phyloP scores from a whole-genome alignment of 1,140 invertebrate genomes.

The Chelonus insularis region DNA sequence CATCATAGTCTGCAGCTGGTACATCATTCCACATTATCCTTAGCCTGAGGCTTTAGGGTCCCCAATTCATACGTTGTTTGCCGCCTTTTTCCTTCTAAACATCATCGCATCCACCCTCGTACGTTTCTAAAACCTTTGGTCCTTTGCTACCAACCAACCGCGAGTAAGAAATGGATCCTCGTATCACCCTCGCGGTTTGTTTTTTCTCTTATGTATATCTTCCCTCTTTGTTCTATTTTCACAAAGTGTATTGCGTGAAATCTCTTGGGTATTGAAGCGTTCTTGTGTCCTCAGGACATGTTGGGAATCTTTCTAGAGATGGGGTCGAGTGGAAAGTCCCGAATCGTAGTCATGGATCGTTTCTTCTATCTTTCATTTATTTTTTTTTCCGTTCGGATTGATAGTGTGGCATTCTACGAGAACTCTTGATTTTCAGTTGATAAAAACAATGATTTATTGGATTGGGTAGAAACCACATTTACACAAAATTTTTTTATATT shows the following conservation, averaged over 20 bases:
- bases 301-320: constrained; percentile 17
- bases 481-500: too few species aligned
- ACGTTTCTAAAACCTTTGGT: too few species aligned
- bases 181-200: constrained; percentile 12
- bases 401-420: too few species aligned
- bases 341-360: constrained; percentile 37
- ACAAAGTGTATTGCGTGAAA: constrained; percentile 42
- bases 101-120: not conserved
- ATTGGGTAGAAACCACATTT: too few species aligned
- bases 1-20: constrained; percentile 1
- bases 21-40: constrained; percentile 1
- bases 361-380: constrained; percentile 17
- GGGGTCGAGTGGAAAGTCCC: constrained; percentile 35
- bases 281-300: constrained; percentile 25
- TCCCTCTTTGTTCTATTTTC: constrained; percentile 25
- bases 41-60: not conserved
- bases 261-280: constrained; percentile 36
- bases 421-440: too few species aligned
- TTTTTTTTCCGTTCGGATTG: not conserved
- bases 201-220: constrained; percentile 3
- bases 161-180: not conserved
- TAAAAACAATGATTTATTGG: too few species aligned
- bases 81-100: constrained; percentile 3
- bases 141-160: too few species aligned
- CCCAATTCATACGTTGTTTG: constrained; percentile 8